Base-by-base conservation (phyloP, 2,888 invertebrate species). In the Rhagonycha fulva region DNA sequence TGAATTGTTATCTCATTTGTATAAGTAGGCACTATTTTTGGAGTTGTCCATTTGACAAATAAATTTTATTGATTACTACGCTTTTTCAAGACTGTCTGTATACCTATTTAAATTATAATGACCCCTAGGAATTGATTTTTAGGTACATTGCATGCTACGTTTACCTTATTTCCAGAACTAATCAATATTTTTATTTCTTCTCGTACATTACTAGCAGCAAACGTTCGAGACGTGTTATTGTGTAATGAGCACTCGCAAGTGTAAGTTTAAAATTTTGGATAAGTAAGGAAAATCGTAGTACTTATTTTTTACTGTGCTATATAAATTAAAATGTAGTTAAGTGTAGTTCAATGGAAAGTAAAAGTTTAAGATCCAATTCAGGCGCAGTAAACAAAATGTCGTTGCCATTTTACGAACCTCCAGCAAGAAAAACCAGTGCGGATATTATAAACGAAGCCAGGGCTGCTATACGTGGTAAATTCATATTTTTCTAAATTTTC, bases 381-480 rank as follows among this genome's bases (percentile, higher is more conserved):
- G 63, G 62, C 19, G 23, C 19, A 19, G 2, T 81, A 26, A 84
- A 81, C 62, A 84, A 84, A 80, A 81, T 83, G 28, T 80, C 89
- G 76, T 88, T 89, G 73, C 91, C 92, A 0, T 92, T 92, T 85
- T 92, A 92, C 85, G 91, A 91, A 80, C 90, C 91, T 0, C 90
- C 91, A 1, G 83, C 86, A 61, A 89, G 93, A 72, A 94, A 94
- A 87, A 94, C 95, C 2, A 94, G 94, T 61, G 93, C 94, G 0
- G 94, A 95, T 87, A 94, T 95, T 82, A 94, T 95, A 82, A 94
- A 92, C 85, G 95, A 95, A 88, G 95, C 95, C 0, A 90, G 94
- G 81, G 91, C 92, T 9, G 92, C 93, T 68, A 87, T 88, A 68
- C 82, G 84, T 84, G 87, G 88, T 88, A 82, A 14, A 14, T 47